Conservation (phyloP, 2,888 invertebrate genomes). For the Serripes groenlandicus region DNA sequence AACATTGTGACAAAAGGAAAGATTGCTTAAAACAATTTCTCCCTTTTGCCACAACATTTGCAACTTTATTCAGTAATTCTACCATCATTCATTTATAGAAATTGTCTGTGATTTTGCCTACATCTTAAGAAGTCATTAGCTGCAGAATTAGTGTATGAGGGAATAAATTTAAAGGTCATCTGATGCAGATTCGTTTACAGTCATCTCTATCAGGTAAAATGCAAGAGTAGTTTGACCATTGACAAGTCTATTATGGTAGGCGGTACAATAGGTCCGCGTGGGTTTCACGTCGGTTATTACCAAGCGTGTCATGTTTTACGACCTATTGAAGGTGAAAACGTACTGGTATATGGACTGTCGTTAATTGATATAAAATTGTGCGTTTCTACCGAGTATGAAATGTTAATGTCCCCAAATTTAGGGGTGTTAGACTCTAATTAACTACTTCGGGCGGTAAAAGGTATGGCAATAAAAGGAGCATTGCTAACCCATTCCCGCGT, state of each 20-base stretch:
- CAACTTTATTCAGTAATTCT: background rate
- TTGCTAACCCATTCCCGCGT: background rate
- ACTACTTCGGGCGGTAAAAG: conserved; percentile 12
- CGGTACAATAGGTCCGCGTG: too few relatives aligned
- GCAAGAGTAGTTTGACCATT: too few relatives aligned
- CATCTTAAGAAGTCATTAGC: too few relatives aligned
- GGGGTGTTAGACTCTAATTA: conserved; percentile 30
- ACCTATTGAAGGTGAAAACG: background rate
- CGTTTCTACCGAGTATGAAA: conserved; percentile 17
- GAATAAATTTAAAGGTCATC: too few relatives aligned
- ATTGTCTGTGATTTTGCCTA: background rate
- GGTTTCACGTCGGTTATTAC: too few relatives aligned
- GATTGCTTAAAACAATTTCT: background rate
- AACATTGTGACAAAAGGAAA: background rate
- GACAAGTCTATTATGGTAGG: too few relatives aligned
- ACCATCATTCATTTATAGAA: too few relatives aligned
- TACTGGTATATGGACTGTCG: conserved; percentile 7
- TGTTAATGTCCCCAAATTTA: conserved; percentile 24
- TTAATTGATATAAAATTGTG: conserved; percentile 33
- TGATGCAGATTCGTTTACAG: too few relatives aligned
- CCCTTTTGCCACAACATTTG: background rate
- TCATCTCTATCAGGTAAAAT: too few relatives aligned
- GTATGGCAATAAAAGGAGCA: conserved; percentile 21
- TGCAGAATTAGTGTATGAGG: too few relatives aligned
- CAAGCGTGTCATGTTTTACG: too few relatives aligned